These are phyloP conservation scores for Leguminivora glycinivorella DNA, from an alignment of 1,140 invertebrate genomes.

Conservation along the genomic window DNA sequence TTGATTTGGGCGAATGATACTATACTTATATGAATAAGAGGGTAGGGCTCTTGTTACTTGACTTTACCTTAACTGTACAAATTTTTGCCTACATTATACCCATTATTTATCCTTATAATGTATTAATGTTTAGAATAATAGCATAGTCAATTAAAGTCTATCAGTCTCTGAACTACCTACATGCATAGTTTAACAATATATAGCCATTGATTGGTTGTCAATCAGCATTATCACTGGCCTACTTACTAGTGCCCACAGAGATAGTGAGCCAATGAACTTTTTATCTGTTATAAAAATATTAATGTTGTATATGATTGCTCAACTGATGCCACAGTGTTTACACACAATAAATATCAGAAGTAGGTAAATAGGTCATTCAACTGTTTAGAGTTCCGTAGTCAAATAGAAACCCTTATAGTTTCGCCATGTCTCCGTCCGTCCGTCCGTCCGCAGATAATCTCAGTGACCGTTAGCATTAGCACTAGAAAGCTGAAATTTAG, in stretches of 20 bases:
- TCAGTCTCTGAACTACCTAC: neutral
- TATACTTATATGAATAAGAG: too few relatives aligned
- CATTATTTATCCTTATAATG: too few relatives aligned
- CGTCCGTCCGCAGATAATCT: too few relatives aligned
- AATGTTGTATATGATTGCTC: neutral
- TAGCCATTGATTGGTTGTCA: neutral
- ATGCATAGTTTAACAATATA: neutral
- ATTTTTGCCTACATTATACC: too few relatives aligned
- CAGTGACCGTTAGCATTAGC: too few relatives aligned
- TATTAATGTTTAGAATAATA: too few relatives aligned
- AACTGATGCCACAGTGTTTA: neutral
- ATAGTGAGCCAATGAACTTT: slow-evolving; percentile 32
- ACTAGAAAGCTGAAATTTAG: too few relatives aligned
- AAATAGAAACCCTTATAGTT: too few relatives aligned
- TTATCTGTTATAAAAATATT: slow-evolving; percentile 41
- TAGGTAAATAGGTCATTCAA: neutral
- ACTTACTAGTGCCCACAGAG: slow-evolving; percentile 38
- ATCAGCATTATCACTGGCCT: slow-evolving; percentile 51
- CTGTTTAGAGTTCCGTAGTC: neutral
- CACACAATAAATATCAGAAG: neutral
- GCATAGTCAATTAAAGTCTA: neutral
- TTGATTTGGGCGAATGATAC: too few relatives aligned
- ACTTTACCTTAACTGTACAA: too few relatives aligned
- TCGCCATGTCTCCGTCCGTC: too few relatives aligned
- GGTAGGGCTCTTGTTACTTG: too few relatives aligned